Conservation (phyloP, 2,888 invertebrate species). For the Cotesia congregata region DNA sequence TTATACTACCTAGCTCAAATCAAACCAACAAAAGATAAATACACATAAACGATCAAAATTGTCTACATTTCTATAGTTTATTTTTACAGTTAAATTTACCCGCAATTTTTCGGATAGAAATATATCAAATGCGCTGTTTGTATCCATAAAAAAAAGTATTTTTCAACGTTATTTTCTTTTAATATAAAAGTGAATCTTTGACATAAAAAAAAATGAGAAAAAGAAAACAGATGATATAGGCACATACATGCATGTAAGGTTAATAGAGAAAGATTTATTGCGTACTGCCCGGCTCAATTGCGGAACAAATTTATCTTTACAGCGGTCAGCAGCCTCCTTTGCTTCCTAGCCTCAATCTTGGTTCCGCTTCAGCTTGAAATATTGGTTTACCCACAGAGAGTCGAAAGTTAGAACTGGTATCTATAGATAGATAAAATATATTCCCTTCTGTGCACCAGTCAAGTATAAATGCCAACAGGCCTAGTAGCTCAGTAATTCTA, state of each 20-base stretch:
- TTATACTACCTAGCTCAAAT: too few species aligned
- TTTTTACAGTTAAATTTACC: too few species aligned
- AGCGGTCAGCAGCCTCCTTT: slow-evolving; percentile 64
- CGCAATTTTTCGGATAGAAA: not conserved
- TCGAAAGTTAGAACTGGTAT: slow-evolving; percentile 61
- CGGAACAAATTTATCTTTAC: slow-evolving; percentile 68
- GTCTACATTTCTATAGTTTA: not conserved
- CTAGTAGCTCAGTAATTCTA: not conserved
- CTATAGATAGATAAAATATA: not conserved
- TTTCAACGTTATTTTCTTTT: slow-evolving; percentile 35
- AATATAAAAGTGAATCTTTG: slow-evolving; percentile 13
- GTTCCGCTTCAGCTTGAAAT: slow-evolving; percentile 63
- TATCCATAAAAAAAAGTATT: slow-evolving; percentile 7
- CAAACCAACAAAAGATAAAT: too few species aligned
- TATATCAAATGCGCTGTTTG: not conserved
- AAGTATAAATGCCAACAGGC: not conserved
- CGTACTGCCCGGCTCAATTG: slow-evolving; percentile 67
- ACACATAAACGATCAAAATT: too few species aligned
- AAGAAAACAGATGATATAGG: not conserved
- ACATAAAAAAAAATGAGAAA: slow-evolving; percentile 7
- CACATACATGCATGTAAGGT: slow-evolving; percentile 32
- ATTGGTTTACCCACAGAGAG: slow-evolving; percentile 65
- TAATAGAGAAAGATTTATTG: slow-evolving; percentile 67
- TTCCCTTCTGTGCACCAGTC: not conserved
- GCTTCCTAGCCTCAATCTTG: slow-evolving; percentile 67